Evolutionary conservation across 2,113 vertebrate genomes (phyloP).

Genomic region (Kryptolebias marmoratus): DNA sequence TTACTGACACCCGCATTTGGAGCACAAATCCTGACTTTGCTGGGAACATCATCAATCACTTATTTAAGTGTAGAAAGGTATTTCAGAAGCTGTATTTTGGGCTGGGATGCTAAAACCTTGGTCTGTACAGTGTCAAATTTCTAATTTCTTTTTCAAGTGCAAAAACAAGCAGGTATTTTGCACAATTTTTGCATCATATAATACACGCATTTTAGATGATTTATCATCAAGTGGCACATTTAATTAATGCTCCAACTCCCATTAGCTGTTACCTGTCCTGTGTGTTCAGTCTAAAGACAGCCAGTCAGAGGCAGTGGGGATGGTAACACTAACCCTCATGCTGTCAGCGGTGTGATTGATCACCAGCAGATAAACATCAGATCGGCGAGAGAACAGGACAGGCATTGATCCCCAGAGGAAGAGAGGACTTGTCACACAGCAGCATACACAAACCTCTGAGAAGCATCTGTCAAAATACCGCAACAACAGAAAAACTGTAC

Average conservation of each 20-base stretch:
- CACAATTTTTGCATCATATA: neutral
- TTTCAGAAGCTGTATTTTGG: conserved; percentile 51
- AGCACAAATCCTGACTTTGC: conserved; percentile 73
- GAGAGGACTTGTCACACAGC: conserved; percentile 73
- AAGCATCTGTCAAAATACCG: conserved; percentile 78
- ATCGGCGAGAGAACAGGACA: conserved; percentile 74
- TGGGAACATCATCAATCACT: conserved; percentile 77
- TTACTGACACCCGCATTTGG: conserved; percentile 80
- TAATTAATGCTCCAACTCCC: conserved; percentile 17
- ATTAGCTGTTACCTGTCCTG: conserved; percentile 42
- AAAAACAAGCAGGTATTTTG: too few species aligned
- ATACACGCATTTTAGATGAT: neutral
- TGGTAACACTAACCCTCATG: conserved; percentile 70
- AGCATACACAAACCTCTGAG: conserved; percentile 68
- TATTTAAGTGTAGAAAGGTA: conserved; percentile 51
- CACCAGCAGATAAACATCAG: conserved; percentile 79
- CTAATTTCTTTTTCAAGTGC: neutral
- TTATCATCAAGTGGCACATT: conserved; percentile 12
- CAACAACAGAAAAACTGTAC: conserved; percentile 63
- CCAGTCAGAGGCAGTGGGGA: conserved; percentile 50
- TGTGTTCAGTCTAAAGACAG: conserved; percentile 22
- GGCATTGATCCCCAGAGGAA: conserved; percentile 78
- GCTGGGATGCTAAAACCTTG: conserved; percentile 20
- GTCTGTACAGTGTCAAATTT: conserved; percentile 22
- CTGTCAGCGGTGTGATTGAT: conserved; percentile 80